Evolutionary conservation across 2,797 vertebrate species (phyloP).

Genomic region (Arnoldichthys spilopterus): DNA sequence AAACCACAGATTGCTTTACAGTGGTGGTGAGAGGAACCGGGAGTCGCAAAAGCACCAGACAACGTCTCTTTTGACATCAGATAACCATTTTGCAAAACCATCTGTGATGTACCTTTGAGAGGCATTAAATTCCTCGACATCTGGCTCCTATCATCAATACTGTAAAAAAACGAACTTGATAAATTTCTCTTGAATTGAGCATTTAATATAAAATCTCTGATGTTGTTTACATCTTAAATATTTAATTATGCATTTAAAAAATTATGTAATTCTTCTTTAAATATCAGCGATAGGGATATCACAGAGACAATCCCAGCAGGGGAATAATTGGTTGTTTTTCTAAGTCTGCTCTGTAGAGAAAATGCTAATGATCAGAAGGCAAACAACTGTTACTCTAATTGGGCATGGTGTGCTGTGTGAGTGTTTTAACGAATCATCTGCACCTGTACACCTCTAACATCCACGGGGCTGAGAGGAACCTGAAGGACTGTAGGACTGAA

Average conservation of each 20-base stretch:
- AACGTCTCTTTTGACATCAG: too few relatives aligned
- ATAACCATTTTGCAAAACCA: too few relatives aligned
- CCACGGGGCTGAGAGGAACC: neutral
- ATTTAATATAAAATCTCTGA: too few relatives aligned
- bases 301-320: neutral
- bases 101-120: too few relatives aligned
- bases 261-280: neutral
- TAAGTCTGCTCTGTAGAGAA: neutral
- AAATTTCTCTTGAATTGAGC: too few relatives aligned
- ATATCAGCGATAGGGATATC: too few relatives aligned
- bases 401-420: neutral
- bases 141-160: neutral
- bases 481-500: neutral
- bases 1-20: neutral
- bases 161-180: too few relatives aligned
- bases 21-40: neutral
- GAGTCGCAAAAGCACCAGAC: too few relatives aligned
- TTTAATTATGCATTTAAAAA: neutral
- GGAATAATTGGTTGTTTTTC: neutral
- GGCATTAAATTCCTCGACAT: too few relatives aligned
- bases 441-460: neutral
- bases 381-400: neutral
- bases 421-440: neutral
- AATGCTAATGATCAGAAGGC: slow-evolving; percentile 12
- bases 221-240: neutral